Percentiles rank a stretch among this genome's conserved stretches.
Evolutionary conservation across 2,113 vertebrate genomes (phyloP).

Genomic region (Lamprotornis superbus): DNA sequence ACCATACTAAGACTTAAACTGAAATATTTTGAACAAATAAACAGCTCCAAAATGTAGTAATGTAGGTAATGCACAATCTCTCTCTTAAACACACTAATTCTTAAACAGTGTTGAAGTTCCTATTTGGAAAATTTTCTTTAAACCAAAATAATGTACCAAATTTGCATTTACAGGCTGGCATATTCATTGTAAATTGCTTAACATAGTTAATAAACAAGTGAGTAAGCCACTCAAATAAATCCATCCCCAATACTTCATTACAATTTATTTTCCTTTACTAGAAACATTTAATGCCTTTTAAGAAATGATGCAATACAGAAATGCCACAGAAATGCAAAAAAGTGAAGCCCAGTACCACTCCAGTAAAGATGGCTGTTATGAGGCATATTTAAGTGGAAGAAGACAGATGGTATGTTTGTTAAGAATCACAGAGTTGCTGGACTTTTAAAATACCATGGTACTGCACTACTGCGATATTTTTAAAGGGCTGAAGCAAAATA

Average conservation of each 20-base stretch:
- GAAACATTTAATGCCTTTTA: background rate
- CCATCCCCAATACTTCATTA: background rate
- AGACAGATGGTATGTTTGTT: background rate
- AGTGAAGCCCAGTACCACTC: background rate
- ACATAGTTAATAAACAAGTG: background rate
- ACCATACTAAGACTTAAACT: background rate
- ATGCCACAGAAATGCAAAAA: background rate
- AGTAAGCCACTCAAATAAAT: background rate
- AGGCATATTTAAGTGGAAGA: background rate
- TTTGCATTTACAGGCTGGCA: background rate
- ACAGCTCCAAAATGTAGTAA: background rate
- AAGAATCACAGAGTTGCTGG: background rate
- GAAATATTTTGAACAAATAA: background rate
- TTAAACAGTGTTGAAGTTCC: background rate
- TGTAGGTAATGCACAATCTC: background rate
- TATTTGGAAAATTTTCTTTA: background rate
- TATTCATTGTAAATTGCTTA: background rate
- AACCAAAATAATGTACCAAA: background rate
- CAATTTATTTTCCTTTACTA: background rate
- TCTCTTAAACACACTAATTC: background rate
- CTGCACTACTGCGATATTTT: background rate
- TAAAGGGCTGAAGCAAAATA: background rate
- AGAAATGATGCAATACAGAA: background rate
- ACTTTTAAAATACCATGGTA: background rate
- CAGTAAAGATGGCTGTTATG: background rate